Evolutionary conservation across 2,888 invertebrate genomes (phyloP).

Genomic region (Anarsia innoxiella): DNA sequence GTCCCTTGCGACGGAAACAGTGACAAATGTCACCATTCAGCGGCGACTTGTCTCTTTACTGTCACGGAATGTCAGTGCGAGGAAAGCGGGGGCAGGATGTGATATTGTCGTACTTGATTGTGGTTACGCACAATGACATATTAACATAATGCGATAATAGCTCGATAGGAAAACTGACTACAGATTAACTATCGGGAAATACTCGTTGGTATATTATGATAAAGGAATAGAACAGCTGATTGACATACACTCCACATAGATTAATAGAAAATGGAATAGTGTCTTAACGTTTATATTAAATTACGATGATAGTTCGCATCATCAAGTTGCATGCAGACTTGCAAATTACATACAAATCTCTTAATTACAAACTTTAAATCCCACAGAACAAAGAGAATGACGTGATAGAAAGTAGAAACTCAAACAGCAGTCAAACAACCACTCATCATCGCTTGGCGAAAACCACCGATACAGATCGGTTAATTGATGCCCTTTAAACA

Average conservation of each 20-base stretch:
- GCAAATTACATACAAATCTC: no score
- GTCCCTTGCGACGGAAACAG: conserved; percentile 10
- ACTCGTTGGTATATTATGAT: no score
- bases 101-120: background rate
- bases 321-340: no score
- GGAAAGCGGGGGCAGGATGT: background rate
- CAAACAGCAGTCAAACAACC: conserved; percentile 26
- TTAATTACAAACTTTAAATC: background rate
- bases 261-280: no score
- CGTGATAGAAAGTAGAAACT: conserved; percentile 31
- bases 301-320: no score
- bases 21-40: conserved; percentile 13
- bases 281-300: no score
- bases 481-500: conserved; percentile 54
- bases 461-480: conserved; percentile 36
- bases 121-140: no score
- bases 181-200: no score
- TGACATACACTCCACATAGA: no score
- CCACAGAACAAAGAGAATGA: conserved; percentile 34
- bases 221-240: no score
- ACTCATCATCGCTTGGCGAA: conserved; percentile 22
- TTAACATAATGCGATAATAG: no score
- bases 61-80: conserved; percentile 3
- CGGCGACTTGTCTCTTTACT: conserved; percentile 8
- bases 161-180: no score